These are phyloP conservation scores for Rhipidura dahli DNA, from an alignment of 2,113 vertebrate genomes.

Conservation along the genomic window DNA sequence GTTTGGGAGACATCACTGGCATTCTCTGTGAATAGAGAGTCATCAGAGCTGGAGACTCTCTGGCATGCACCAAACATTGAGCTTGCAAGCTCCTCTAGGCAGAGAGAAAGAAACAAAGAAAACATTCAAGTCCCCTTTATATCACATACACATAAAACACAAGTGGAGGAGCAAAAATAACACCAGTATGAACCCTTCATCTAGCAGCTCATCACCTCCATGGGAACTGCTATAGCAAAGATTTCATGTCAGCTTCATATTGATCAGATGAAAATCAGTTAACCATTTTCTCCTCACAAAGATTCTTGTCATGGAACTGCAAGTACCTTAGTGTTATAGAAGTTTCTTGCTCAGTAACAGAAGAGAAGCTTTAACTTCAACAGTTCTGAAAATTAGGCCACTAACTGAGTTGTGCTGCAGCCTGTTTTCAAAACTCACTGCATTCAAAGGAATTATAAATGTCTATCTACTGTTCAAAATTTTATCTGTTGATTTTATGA, in stretches of 20 bases:
- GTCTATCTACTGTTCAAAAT: not conserved
- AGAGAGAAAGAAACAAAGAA: slow-evolving; percentile 25
- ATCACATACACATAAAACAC: not conserved
- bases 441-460: not conserved
- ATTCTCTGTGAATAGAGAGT: not conserved
- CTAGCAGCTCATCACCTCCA: not conserved
- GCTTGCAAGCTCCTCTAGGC: not conserved
- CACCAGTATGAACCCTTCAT: not conserved
- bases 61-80: not conserved
- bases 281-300: not conserved
- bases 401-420: not conserved
- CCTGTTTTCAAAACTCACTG: not conserved
- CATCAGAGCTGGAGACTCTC: not conserved
- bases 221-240: not conserved
- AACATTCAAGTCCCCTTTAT: not conserved
- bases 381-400: not conserved
- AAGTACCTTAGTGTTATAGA: not conserved
- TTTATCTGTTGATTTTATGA: not conserved
- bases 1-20: not conserved
- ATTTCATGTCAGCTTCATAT: not conserved
- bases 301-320: not conserved
- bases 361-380: not conserved
- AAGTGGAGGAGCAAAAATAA: slow-evolving; percentile 14
- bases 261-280: slow-evolving; percentile 23
- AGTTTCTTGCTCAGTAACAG: not conserved